Evolutionary conservation across 2,797 vertebrate genomes (phyloP).

Genomic region (Anabas testudineus): DNA sequence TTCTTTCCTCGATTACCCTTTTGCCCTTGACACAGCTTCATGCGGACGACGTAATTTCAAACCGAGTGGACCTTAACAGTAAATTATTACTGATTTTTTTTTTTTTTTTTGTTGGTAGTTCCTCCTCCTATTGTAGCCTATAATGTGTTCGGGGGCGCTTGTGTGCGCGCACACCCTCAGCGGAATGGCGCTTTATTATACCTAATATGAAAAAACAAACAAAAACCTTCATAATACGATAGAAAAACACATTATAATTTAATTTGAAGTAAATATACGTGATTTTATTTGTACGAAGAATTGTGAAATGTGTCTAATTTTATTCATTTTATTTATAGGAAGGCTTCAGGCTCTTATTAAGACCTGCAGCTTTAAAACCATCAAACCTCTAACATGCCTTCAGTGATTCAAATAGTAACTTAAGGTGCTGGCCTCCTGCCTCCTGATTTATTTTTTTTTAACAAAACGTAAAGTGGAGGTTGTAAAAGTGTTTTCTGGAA

Average conservation of each 20-base stretch:
- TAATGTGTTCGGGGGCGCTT: background rate
- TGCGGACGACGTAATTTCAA: conserved; percentile 45
- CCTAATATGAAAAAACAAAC: fast-evolving
- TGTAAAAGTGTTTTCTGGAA: background rate
- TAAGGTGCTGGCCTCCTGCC: background rate
- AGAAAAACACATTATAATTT: background rate
- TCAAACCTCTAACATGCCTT: no score
- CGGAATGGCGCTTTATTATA: background rate
- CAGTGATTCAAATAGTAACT: background rate
- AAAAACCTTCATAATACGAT: no score
- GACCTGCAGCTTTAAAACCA: background rate
- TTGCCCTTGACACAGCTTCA: conserved; percentile 58
- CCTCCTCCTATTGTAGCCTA: background rate
- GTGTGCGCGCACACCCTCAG: no score
- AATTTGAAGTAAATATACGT: no score
- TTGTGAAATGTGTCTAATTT: background rate
- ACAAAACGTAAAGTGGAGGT: background rate
- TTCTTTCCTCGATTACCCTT: conserved; percentile 45
- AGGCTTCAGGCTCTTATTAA: background rate
- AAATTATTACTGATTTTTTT: conserved; percentile 35
- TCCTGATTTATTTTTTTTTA: background rate
- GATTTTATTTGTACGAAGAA: background rate
- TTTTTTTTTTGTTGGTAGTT: background rate
- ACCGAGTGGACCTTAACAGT: conserved; percentile 25
- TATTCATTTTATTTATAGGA: background rate